These are phyloP conservation scores for Anthonomus grandis DNA, from an alignment of 1,140 invertebrate species.

Conservation along the genomic window DNA sequence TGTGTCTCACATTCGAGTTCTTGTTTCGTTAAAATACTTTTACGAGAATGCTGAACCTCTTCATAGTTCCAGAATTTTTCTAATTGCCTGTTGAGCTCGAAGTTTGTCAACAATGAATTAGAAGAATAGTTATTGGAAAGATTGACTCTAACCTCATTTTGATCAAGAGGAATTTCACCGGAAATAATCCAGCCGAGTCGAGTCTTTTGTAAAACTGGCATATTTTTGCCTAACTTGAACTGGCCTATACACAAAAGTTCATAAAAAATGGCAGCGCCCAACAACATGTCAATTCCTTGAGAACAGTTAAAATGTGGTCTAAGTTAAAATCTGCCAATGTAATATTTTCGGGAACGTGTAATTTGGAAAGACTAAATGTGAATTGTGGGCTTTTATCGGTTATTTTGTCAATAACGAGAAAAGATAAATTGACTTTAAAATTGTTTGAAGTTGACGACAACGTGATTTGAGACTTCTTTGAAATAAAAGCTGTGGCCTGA, in stretches of 20 bases:
- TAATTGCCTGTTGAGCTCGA: conserved; percentile 16
- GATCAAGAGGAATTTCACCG: conserved; percentile 7
- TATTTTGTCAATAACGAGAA: no score
- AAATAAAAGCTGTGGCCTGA: no score
- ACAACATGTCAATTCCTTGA: conserved; percentile 31
- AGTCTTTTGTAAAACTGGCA: conserved; percentile 41
- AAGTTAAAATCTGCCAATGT: conserved; percentile 42
- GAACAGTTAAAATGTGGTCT: conserved; percentile 37
- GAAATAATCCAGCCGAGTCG: conserved; percentile 41
- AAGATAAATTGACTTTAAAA: no score
- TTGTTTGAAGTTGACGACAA: no score
- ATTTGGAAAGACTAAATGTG: conserved; percentile 13
- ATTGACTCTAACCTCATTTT: background rate
- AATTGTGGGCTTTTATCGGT: no score
- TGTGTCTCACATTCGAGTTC: conserved; percentile 36
- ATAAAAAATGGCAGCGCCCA: conserved; percentile 36
- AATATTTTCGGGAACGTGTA: conserved; percentile 33
- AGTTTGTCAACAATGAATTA: conserved; percentile 5
- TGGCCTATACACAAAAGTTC: conserved; percentile 29
- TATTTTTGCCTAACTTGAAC: conserved; percentile 30
- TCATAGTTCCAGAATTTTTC: conserved; percentile 34
- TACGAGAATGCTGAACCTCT: conserved; percentile 1
- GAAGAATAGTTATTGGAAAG: background rate
- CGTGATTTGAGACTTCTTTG: no score
- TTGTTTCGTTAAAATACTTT: conserved; percentile 29